Percentiles rank a stretch among this genome's conserved stretches.
These are phyloP conservation scores for Taurulus bubalis DNA, from an alignment of 2,113 vertebrate species.

Conservation along the genomic window DNA sequence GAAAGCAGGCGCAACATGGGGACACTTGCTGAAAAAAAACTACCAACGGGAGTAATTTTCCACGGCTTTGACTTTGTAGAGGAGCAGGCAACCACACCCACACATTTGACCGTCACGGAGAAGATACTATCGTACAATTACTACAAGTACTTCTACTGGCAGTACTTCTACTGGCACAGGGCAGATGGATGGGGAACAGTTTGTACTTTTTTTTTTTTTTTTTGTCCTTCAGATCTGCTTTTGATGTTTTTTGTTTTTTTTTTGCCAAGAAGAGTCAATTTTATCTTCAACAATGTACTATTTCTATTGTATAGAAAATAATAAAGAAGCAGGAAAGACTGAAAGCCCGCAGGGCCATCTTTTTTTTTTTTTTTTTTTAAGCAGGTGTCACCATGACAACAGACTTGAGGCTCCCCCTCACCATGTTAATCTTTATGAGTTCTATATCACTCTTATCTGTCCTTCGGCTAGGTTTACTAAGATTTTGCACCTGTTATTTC, in stretches of 20 bases:
- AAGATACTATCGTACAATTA: conserved; percentile 65
- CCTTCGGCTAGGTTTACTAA: conserved; percentile 78
- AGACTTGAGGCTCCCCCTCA: conserved; percentile 77
- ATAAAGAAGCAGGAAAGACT: conserved; percentile 78
- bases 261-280: conserved; percentile 81
- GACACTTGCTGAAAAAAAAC: conserved; percentile 69
- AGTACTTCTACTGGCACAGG: conserved; percentile 62
- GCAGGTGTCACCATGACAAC: conserved; percentile 81
- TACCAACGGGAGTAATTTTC: conserved; percentile 73
- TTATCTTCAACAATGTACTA: conserved; percentile 81
- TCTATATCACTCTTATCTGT: conserved; percentile 78
- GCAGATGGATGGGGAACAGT: conserved; percentile 60
- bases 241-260: conserved; percentile 73
- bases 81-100: conserved; percentile 69
- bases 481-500: conserved; percentile 82
- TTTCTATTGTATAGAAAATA: conserved; percentile 86
- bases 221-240: conserved; percentile 76
- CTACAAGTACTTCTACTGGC: not conserved
- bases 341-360: conserved; percentile 72
- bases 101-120: conserved; percentile 74
- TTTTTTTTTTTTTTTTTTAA: conserved; percentile 32
- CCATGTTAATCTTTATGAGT: conserved; percentile 79
- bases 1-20: conserved; percentile 68
- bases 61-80: conserved; percentile 78
- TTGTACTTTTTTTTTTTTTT: conserved; percentile 60